A percentile compares a stretch with the other conserved stretches of the same genome.
Conservation (phyloP, 1,140 invertebrate genomes). For the Centruroides sculpturatus region DNA sequence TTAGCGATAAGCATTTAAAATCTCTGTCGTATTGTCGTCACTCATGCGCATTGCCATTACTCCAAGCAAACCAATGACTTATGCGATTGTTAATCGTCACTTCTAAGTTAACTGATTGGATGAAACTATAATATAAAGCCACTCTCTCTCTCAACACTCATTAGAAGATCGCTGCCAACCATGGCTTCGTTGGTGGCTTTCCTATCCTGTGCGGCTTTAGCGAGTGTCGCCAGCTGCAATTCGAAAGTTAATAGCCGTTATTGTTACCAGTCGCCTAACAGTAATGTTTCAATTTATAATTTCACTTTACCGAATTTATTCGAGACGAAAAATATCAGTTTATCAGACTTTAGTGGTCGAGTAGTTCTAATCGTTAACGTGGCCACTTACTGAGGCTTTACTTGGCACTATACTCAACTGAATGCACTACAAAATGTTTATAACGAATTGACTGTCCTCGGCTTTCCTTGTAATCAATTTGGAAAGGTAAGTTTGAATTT, state of each 20-base stretch:
- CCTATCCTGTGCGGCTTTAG: neutral
- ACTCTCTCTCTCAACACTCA: no score
- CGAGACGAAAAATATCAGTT: constrained; percentile 12
- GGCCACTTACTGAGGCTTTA: constrained; percentile 38
- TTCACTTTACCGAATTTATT: constrained; percentile 16
- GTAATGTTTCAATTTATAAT: constrained; percentile 1
- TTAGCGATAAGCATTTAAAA: no score
- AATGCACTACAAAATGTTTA: constrained; percentile 32
- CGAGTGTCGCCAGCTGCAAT: neutral
- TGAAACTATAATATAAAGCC: no score
- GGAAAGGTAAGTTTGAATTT: constrained; percentile 22
- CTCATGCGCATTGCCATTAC: no score
- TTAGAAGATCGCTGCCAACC: no score
- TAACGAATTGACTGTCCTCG: constrained; percentile 31
- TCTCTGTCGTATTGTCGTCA: no score
- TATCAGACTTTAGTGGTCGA: constrained; percentile 25
- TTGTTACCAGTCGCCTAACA: neutral
- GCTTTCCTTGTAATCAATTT: constrained; percentile 41
- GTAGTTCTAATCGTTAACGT: constrained; percentile 37
- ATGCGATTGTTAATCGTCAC: no score
- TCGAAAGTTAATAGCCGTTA: neutral
- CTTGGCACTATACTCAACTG: constrained; percentile 31
- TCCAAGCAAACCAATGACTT: no score
- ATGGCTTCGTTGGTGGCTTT: neutral
- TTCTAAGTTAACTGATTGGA: no score